phyloP scores from a whole-genome alignment of 2,113 vertebrate genomes.

The Tricholaema leucomelas region DNA sequence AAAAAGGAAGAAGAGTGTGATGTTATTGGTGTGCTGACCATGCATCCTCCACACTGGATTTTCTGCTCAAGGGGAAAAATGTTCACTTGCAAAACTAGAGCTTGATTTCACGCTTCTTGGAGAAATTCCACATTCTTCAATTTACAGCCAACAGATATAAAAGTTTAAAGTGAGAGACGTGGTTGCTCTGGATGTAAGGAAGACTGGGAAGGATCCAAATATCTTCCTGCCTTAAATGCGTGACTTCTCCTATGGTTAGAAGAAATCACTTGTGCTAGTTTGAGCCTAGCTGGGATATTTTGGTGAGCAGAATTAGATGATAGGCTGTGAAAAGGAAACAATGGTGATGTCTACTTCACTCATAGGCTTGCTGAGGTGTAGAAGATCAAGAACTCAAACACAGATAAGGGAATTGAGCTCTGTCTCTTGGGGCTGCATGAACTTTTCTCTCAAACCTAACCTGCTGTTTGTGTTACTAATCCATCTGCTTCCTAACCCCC shows the following conservation, averaged over 20 bases:
- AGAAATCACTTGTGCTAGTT: neutral
- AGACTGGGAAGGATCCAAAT: neutral
- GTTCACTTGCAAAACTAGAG: constrained; percentile 56
- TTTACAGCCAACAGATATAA: neutral
- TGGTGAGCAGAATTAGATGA: too few relatives aligned
- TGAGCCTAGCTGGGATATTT: too few relatives aligned
- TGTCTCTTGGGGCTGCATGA: too few relatives aligned
- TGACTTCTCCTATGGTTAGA: neutral
- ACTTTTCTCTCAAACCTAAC: too few relatives aligned
- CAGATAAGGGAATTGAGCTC: too few relatives aligned
- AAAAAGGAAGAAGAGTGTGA: neutral
- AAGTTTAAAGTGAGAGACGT: constrained; percentile 4
- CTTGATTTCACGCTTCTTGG: constrained; percentile 53
- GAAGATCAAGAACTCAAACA: too few relatives aligned
- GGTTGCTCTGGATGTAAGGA: neutral
- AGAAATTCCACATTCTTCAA: constrained; percentile 34
- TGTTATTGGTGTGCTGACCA: constrained; percentile 35
- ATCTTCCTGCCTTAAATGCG: neutral
- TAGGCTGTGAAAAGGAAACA: too few relatives aligned
- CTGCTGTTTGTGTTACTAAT: too few relatives aligned
- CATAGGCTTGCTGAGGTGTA: too few relatives aligned
- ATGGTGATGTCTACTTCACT: too few relatives aligned
- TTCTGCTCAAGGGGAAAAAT: constrained; percentile 48
- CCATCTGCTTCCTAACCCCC: too few relatives aligned
- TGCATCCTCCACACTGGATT: neutral